Percentiles rank a stretch among this genome's conserved stretches.
phyloP scores from a whole-genome alignment of 2,888 invertebrate species.

The Drosophila tanythrix region DNA sequence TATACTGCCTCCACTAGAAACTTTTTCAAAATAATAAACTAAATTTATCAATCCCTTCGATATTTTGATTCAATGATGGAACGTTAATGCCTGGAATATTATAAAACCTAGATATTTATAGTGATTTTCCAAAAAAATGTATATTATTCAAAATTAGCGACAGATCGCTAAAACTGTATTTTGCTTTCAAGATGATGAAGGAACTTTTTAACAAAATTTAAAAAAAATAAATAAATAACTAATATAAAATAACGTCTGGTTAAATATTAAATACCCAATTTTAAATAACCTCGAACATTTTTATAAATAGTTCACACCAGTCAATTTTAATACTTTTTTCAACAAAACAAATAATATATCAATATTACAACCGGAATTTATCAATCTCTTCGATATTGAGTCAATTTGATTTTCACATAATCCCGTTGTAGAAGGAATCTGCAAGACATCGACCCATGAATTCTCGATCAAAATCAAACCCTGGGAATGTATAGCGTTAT shows the following conservation, averaged over 20 bases:
- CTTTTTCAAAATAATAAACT: background rate
- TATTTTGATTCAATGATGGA: no score
- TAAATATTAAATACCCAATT: background rate
- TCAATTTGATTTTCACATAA: background rate
- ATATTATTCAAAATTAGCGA: no score
- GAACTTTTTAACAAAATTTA: no score
- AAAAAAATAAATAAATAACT: no score
- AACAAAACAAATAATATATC: background rate
- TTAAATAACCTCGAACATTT: background rate
- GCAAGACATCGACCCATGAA: background rate
- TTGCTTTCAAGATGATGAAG: no score
- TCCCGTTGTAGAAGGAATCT: background rate
- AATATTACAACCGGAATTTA: background rate
- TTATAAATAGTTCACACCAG: background rate
- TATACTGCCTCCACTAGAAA: background rate
- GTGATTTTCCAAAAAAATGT: no score
- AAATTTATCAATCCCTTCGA: no score
- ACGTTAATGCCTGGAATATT: no score
- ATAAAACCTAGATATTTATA: no score
- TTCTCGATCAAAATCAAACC: background rate
- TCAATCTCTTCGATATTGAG: background rate
- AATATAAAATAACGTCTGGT: no score
- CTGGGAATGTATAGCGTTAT: no score
- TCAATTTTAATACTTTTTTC: background rate
- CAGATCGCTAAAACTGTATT: no score